Evolutionary conservation across 2,113 vertebrate genomes (phyloP), one percentile per base, ranked within the genome.

Genomic region (Riparia riparia): DNA sequence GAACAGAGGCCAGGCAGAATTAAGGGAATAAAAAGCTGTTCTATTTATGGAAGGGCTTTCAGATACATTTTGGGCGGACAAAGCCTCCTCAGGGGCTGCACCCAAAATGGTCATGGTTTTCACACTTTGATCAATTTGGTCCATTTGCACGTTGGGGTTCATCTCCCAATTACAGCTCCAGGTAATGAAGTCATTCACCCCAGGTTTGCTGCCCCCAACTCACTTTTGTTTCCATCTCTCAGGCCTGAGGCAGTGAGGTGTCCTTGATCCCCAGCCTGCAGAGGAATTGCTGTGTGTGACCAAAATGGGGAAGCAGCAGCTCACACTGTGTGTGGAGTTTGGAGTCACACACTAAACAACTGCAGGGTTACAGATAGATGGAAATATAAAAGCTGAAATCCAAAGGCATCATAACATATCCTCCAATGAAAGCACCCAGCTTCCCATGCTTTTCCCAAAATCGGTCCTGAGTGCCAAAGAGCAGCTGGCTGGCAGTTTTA

Each of bases 291-390:
- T 78, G 74, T 78, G 76, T 64, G 5, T 79, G 60, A 3, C 17
- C 74, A 8, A 13, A 42, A 1, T 44, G 76, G 60, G 76, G 1
- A 2, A 79, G 47, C 58, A 79, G 76, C 76, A 79, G 74, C 60
- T n/a, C 14, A 0, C 60, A 22, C 14, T 53, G 76, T 1, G 24
- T 42, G 14, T 78, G 74, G 58, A 3, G 74, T 78, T 53, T 14
- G 2, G 76, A 28, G 58, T 28, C 8, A 2, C 0, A 3, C 76
- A 78, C 47, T 53, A 2, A 64, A 78, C 37, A 64, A 14, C 8
- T 53, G 18, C 47, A 64, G 76, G 31, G 1, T 22, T 44, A 34
- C 49, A 64, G 1, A 79, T 0, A 4, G 0, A 39, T 76, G 44
- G 3, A 15, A 77, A 61, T 4, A 77, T 1, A 26, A 41, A 41